These are phyloP conservation scores for Catocala nupta DNA, from an alignment of 2,888 invertebrate species.

Conservation along the genomic window DNA sequence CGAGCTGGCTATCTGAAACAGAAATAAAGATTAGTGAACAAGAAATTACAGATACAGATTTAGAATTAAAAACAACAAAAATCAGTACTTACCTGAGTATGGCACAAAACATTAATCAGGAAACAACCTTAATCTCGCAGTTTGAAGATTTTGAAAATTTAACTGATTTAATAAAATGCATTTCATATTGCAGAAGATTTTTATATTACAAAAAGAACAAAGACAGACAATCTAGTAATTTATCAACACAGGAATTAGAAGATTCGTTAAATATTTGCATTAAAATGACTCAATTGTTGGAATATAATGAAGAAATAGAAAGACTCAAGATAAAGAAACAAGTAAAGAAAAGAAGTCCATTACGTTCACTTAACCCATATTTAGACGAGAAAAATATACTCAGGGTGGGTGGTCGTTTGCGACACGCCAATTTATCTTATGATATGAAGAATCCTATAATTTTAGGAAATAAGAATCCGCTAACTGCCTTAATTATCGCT, in stretches of 20 bases:
- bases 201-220: constrained; percentile 5
- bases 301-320: not conserved
- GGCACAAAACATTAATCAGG: not conserved
- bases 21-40: no score
- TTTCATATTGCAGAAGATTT: constrained; percentile 13
- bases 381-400: constrained; percentile 7
- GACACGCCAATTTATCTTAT: not conserved
- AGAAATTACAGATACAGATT: not conserved
- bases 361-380: constrained; percentile 4
- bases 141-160: constrained; percentile 8
- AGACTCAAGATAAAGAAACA: constrained; percentile 1
- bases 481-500: no score
- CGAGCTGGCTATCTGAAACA: not conserved
- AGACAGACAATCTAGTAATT: not conserved
- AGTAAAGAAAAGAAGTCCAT: constrained; percentile 1
- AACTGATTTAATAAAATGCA: not conserved
- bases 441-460: not conserved
- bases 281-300: not conserved
- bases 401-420: constrained; percentile 7
- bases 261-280: not conserved
- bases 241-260: constrained; percentile 1
- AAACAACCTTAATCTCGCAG: constrained; percentile 2
- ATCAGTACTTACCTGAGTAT: not conserved
- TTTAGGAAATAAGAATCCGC: not conserved
- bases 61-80: not conserved